Evolutionary conservation across 2,113 vertebrate genomes (phyloP), one percentile per base, ranked within the genome.

Genomic region (Menidia beryllina): DNA sequence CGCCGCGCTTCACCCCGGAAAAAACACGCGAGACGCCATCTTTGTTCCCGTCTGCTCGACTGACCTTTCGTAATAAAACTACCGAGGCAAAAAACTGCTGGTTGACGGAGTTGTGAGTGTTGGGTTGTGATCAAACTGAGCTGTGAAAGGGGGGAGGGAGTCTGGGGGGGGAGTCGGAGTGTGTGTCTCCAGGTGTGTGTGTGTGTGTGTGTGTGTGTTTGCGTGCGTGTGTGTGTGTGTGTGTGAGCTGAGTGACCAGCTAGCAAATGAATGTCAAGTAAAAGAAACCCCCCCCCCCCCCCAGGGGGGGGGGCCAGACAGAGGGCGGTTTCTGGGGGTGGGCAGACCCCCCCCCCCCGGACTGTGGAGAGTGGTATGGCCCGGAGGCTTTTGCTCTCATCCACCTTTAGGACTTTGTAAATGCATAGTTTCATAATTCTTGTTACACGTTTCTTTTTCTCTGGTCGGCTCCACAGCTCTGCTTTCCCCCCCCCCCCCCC

Each of bases 221-320:
- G 95, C 92, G 88, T 91, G n/a, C 94, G 91, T 82, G 82, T 84
- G 86, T 82, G 20, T 7, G 62, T 79, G 83, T 81, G 94, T 86
- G 88, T 94, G 67, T 85, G 81, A 87, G 67, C 70, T 72, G 85
- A 85, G 81, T 53, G 58, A 59, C 53, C 93, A 96, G 94, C 65
- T 94, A 96, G 93, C 96, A 95, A 94, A 94, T 96, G 96, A 96
- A 96, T 96, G 95, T 97, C 90, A 72, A 84, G 86, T 8, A 75
- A 79, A 76, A 43, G 73, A 85, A 78, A 64, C 51, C 53, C n/a
- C n/a, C n/a, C n/a, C n/a, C n/a, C n/a, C n/a, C n/a, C n/a, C n/a
- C n/a, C n/a, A n/a, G n/a, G n/a, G 61, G 62, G 69, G 65, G 54
- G 69, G 69, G 74, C 63, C 15, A 57, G 67, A 84, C 74, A 75